Conservation (phyloP, 2,888 invertebrate genomes). For the Bursaphelenchus okinawaensis region DNA sequence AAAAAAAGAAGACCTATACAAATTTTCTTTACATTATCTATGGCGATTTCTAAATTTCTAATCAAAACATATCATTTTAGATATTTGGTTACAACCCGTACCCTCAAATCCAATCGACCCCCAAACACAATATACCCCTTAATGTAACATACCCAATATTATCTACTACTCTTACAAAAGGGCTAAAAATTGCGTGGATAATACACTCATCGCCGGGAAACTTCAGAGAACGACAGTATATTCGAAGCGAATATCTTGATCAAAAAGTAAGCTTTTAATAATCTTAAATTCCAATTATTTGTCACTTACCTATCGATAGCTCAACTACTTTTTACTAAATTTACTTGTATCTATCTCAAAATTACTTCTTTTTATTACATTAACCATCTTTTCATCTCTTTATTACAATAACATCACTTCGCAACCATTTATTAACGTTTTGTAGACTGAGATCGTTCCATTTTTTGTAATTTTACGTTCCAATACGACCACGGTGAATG, state of each 20-base stretch:
- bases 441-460: background rate
- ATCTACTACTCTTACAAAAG: background rate
- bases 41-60: too few species aligned
- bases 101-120: conserved; percentile 2
- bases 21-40: too few species aligned
- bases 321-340: too few species aligned
- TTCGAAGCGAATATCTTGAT: background rate
- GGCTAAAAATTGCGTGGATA: background rate
- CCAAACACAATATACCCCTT: background rate
- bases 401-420: too few species aligned
- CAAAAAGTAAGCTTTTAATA: too few species aligned
- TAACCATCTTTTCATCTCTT: too few species aligned
- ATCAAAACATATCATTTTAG: background rate
- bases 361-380: too few species aligned
- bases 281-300: too few species aligned
- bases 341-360: too few species aligned
- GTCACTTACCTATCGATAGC: too few species aligned
- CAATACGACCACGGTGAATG: background rate
- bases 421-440: too few species aligned
- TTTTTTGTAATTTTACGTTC: background rate
- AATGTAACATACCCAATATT: background rate
- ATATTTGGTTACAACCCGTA: background rate
- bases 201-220: background rate
- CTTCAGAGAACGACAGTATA: background rate
- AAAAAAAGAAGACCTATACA: too few species aligned